phyloP scores from a whole-genome alignment of 2,888 invertebrate genomes.

The Parasteatoda lunata region DNA sequence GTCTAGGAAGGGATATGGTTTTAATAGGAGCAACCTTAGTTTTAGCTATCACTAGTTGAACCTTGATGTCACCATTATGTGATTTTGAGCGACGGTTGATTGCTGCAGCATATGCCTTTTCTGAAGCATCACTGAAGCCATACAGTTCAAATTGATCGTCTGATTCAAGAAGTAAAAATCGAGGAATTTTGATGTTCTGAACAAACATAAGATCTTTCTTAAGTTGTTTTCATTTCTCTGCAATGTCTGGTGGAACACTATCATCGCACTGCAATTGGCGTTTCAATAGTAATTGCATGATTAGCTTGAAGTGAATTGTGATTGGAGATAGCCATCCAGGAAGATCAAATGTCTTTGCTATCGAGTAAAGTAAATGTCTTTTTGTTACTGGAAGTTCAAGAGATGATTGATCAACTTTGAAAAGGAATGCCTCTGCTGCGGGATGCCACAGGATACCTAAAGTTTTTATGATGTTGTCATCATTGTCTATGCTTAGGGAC shows the following conservation, averaged over 20 bases:
- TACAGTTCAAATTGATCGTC: too few relatives aligned
- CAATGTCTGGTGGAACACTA: slow-evolving; percentile 55
- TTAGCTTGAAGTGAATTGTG: slow-evolving; percentile 18
- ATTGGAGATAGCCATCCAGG: slow-evolving; percentile 57
- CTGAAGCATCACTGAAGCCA: neutral
- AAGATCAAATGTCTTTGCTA: slow-evolving; percentile 66
- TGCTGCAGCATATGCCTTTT: neutral
- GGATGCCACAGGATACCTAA: slow-evolving; percentile 21
- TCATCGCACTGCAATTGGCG: slow-evolving; percentile 41
- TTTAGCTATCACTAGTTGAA: neutral
- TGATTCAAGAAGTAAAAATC: too few relatives aligned
- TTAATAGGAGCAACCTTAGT: neutral
- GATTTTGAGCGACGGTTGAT: neutral
- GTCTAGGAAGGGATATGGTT: too few relatives aligned
- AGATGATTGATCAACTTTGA: neutral
- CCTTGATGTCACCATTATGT: neutral
- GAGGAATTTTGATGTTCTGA: neutral
- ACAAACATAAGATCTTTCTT: slow-evolving; percentile 9
- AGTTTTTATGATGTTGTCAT: slow-evolving; percentile 23
- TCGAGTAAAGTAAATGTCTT: neutral
- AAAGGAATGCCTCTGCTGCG: slow-evolving; percentile 7
- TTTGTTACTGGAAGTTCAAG: neutral
- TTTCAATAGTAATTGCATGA: slow-evolving; percentile 71
- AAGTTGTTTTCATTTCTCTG: slow-evolving; percentile 17
- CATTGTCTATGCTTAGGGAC: slow-evolving; percentile 20